Base-by-base conservation (phyloP, 1,140 invertebrate species). In the Ceratosolen fusciceps region DNA sequence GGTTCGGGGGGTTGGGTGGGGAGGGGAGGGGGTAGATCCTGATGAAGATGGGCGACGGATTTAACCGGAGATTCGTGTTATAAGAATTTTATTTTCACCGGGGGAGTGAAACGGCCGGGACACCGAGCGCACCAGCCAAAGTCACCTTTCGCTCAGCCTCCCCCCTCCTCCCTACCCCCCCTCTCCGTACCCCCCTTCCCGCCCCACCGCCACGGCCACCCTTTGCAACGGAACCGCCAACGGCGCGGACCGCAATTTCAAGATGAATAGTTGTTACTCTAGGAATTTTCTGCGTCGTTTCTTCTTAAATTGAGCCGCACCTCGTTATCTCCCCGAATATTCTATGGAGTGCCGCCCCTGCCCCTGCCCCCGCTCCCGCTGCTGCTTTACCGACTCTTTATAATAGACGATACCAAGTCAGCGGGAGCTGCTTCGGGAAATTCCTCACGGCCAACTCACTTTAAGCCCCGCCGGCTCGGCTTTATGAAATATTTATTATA, bases 21-120 rank as follows among this genome's bases (percentile, higher is more conserved):
- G 26, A 8, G 12, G 68, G 1, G 10, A 31, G 43, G 16, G 34
- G 19, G 68, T 5, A 10, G 58, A 60, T 43, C 16, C 12, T 10
- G 73, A 62, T 62, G 73, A 62, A 31, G 19, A 29, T 43, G 52
- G 54, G 60, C 60, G 60, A 65, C 31, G 34, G 60, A 72, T 72
- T 72, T 54, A 71, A 29, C 9, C 21, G 37, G 34, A 43, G 39
- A 43, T 68, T 68, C 43, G 14, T 37, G 16, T 65, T 65, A 39
- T 65, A 24, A 67, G n/a, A 39, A 67, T 68, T 65, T 65, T 37
- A 65, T 37, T 65, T 65, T 65, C 31, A 37, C 60, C 31, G 31
- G 19, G 3, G 5, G 26, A 24, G 2, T 2, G 31, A 19, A 21
- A n/a, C n/a, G n/a, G n/a, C n/a, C n/a, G n/a, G n/a, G n/a, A n/a